Evolutionary conservation across 2,888 invertebrate genomes (phyloP).

Genomic region (Ophioninae sp.): DNA sequence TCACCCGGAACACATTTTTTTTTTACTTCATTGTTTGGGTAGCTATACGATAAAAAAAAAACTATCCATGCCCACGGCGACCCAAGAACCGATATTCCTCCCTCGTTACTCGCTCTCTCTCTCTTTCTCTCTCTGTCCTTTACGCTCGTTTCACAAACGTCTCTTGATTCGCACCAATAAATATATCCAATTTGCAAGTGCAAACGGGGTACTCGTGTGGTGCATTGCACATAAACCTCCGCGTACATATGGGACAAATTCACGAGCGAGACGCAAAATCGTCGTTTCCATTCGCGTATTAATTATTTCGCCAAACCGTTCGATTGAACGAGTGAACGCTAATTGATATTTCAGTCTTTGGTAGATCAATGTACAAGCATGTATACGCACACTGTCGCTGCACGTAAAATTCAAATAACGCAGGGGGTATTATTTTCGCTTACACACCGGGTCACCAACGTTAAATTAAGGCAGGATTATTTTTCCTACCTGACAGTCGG

Average conservation of each 20-base stretch:
- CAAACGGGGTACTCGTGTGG: conserved; percentile 16
- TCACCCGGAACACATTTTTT: neutral
- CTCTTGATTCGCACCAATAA: conserved; percentile 54
- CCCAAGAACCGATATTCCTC: conserved; percentile 23
- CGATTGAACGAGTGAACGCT: conserved; percentile 55
- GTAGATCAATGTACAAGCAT: conserved; percentile 9
- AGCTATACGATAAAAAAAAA: too few relatives aligned
- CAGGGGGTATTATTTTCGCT: neutral
- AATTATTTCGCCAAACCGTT: conserved; percentile 59
- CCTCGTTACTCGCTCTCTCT: conserved; percentile 25
- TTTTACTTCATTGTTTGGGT: too few relatives aligned
- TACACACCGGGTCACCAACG: neutral
- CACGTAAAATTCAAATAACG: conserved; percentile 7
- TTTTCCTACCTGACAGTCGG: neutral
- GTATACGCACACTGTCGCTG: neutral
- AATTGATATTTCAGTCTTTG: conserved; percentile 61
- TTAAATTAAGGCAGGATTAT: too few relatives aligned
- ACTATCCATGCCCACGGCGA: neutral
- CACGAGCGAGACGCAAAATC: conserved; percentile 27
- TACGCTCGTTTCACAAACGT: neutral
- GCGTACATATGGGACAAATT: conserved; percentile 4
- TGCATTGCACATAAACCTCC: neutral
- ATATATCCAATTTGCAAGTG: conserved; percentile 62
- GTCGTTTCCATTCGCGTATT: conserved; percentile 46
- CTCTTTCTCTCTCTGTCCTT: conserved; percentile 14